These are phyloP conservation scores for Calliopsis andreniformis DNA, from an alignment of 1,140 invertebrate species.

Conservation along the genomic window DNA sequence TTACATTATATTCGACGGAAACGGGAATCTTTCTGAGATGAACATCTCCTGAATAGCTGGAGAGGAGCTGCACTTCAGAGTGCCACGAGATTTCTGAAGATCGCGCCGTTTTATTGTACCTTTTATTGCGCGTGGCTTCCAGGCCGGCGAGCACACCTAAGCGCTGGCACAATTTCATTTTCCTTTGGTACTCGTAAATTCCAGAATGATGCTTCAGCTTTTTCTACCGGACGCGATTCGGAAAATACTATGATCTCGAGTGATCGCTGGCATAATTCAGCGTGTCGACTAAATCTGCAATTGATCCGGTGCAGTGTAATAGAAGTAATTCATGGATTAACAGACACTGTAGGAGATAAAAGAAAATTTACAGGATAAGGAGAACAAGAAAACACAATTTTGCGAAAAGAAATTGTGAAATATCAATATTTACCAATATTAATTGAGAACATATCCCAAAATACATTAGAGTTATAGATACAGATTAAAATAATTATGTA, in stretches of 20 bases:
- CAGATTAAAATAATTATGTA: too few relatives aligned
- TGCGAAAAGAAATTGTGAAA: too few relatives aligned
- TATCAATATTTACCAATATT: too few relatives aligned
- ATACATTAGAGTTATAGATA: too few relatives aligned
- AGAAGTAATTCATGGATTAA: too few relatives aligned
- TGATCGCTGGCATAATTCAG: constrained; percentile 8
- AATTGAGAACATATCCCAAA: too few relatives aligned
- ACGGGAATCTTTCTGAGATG: neutral
- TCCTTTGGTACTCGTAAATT: constrained; percentile 23
- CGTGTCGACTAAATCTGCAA: neutral
- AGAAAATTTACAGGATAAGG: too few relatives aligned
- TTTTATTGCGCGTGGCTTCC: constrained; percentile 33
- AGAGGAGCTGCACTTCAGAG: neutral
- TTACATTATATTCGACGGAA: neutral
- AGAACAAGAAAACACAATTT: too few relatives aligned
- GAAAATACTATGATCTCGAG: neutral
- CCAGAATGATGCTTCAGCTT: constrained; percentile 10
- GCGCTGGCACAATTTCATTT: constrained; percentile 23
- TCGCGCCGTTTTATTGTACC: constrained; percentile 22
- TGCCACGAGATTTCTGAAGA: constrained; percentile 15
- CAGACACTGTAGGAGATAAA: too few relatives aligned
- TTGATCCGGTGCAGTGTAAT: too few relatives aligned
- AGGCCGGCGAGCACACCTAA: neutral
- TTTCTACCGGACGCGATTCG: neutral
- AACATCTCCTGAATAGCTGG: neutral